Evolutionary conservation across 2,888 invertebrate species (phyloP), one percentile per base, ranked within the genome.

Genomic region (Heliconius ethilla): DNA sequence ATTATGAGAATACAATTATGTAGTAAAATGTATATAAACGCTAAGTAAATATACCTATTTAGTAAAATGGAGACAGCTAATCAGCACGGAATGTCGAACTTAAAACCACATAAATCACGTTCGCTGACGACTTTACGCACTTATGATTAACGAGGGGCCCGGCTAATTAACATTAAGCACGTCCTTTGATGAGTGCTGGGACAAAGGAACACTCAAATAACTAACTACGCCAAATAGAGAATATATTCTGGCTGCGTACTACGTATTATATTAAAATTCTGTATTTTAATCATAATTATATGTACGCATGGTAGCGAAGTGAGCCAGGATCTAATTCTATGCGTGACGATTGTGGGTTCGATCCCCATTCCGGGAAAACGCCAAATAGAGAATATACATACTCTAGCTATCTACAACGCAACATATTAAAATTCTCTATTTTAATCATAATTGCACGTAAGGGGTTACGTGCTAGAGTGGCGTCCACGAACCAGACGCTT

Each of bases 91-190:
- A 11, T 29, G 29, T 59, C 78, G 27, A 80, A 74, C 29, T 55
- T 74, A 29, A 75, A 70, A 63, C 62, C 62, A 76, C 73, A 70
- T 78, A 75, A 73, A 70, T 66, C 66, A 77, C 75, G 59, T 74
- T 78, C 59, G 75, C 74, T 65, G 51, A 63, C 72, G 45, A 73
- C 75, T 72, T 78, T 75, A 78, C 80, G 75, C 70, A 76, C 75
- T 72, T 70, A 51, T 80, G 80, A 78, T 80, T 78, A 78, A 80
- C 77, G 80, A 80, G 78, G 75, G 62, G 72, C 77, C 63, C 67
- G 37, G 45, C 80, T 80, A 78, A 78, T 80, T 78, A 80, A 75
- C 78, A 70, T 78, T 78, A 74, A 63, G 75, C 70, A 78, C 55
- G 75, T 74, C 27, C 70, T 80, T 78, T 70, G 70, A 70, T 45